Conservation (phyloP, 2,113 vertebrate genomes). For the Seriola aureovittata region DNA sequence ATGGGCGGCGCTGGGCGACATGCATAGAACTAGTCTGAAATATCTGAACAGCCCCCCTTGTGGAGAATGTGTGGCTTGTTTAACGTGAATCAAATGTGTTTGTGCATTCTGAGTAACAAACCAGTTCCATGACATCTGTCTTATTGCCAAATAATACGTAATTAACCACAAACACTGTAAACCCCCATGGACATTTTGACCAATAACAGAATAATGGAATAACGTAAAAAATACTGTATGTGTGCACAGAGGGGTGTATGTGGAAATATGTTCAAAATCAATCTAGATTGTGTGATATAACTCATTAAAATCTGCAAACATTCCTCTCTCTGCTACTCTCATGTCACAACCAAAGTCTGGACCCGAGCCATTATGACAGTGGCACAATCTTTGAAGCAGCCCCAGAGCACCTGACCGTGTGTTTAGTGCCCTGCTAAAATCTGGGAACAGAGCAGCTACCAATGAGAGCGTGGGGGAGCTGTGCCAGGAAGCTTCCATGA, state of each 20-base stretch:
- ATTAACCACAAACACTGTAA: slow-evolving; percentile 11
- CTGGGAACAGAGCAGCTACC: slow-evolving; percentile 36
- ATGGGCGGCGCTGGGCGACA: background rate
- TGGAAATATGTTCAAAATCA: no score
- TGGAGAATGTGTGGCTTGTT: background rate
- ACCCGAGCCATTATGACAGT: slow-evolving; percentile 47
- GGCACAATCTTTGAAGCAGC: slow-evolving; percentile 49
- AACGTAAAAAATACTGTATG: background rate
- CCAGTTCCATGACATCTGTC: background rate
- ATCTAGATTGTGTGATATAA: background rate
- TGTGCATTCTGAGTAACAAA: slow-evolving; percentile 24
- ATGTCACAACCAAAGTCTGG: slow-evolving; percentile 39
- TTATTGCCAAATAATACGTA: slow-evolving; percentile 21
- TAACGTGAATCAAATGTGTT: slow-evolving; percentile 12
- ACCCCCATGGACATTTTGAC: background rate
- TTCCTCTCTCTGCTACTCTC: background rate
- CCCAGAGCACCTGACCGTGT: slow-evolving; percentile 62
- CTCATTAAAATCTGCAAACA: background rate
- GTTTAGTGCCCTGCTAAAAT: slow-evolving; percentile 56
- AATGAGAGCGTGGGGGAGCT: slow-evolving; percentile 53
- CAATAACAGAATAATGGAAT: background rate
- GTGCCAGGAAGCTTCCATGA: slow-evolving; percentile 51
- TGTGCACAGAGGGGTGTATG: no score
- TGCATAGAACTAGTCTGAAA: background rate
- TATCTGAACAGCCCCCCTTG: background rate